Evolutionary conservation across 2,797 vertebrate genomes (phyloP).

Genomic region (Amblyraja radiata): DNA sequence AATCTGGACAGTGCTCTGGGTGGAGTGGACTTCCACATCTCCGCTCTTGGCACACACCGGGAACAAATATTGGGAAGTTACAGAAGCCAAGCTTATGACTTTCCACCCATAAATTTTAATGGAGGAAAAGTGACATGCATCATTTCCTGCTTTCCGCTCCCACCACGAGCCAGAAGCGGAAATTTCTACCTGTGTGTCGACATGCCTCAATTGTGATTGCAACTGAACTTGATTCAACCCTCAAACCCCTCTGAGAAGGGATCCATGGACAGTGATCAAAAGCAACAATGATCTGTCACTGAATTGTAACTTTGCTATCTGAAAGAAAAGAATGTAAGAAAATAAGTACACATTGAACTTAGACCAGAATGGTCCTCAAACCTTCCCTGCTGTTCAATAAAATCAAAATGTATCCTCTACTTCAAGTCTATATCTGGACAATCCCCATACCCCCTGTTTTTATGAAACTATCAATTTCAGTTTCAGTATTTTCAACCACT

Average conservation of each 20-base stretch:
- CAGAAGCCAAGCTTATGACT: background rate
- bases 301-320: background rate
- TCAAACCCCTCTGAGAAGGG: background rate
- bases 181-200: background rate
- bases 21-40: conserved; percentile 30
- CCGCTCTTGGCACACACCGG: background rate
- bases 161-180: background rate
- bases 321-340: background rate
- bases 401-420: too few relatives aligned
- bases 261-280: background rate
- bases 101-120: conserved; percentile 28
- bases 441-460: too few relatives aligned
- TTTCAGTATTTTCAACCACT: too few relatives aligned
- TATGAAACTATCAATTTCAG: too few relatives aligned
- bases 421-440: too few relatives aligned
- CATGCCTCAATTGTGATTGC: background rate
- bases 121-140: background rate
- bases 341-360: too few relatives aligned
- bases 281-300: background rate
- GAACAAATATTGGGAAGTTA: conserved; percentile 20
- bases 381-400: too few relatives aligned
- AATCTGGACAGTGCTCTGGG: background rate
- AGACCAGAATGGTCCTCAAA: too few relatives aligned
- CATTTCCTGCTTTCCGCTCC: background rate
- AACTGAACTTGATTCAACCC: background rate